Conservation (phyloP, 2,888 invertebrate species). For the Lampropteryx suffumata region DNA sequence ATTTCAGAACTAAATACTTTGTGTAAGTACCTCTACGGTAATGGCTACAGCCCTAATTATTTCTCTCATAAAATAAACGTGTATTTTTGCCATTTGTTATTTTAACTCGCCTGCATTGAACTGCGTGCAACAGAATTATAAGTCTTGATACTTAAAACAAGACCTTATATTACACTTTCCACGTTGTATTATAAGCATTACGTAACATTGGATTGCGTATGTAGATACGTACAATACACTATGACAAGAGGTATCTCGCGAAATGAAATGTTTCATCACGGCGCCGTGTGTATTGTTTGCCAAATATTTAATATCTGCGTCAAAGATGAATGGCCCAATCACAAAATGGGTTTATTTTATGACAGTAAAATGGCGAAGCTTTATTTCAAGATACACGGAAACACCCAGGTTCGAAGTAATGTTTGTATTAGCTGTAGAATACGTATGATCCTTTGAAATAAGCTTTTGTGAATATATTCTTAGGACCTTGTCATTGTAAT, state of each 20-base stretch:
- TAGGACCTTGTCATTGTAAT: too few species aligned
- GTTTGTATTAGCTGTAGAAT: background rate
- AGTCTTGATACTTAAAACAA: too few species aligned
- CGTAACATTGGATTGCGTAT: conserved; percentile 6
- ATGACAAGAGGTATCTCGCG: conserved; percentile 16
- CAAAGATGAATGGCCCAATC: conserved; percentile 25
- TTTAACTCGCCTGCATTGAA: too few species aligned
- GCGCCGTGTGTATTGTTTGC: conserved; percentile 23
- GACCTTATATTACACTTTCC: background rate
- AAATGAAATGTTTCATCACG: conserved; percentile 23
- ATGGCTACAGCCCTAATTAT: too few species aligned
- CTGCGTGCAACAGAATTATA: too few species aligned
- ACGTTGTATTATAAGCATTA: conserved; percentile 7
- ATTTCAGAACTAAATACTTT: conserved; percentile 5
- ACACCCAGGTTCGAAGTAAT: background rate
- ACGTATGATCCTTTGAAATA: too few species aligned
- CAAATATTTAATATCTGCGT: conserved; percentile 27
- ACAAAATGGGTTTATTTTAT: conserved; percentile 18
- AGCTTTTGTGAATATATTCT: too few species aligned
- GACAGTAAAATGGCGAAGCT: background rate
- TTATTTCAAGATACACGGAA: conserved; percentile 9
- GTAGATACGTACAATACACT: background rate
- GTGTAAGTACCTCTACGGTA: background rate
- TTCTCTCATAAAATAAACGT: too few species aligned
- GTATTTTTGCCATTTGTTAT: too few species aligned